Percentiles rank a stretch among this genome's conserved stretches.
Evolutionary conservation across 2,113 vertebrate species (phyloP).

Genomic region (Acanthochromis polyacanthus): DNA sequence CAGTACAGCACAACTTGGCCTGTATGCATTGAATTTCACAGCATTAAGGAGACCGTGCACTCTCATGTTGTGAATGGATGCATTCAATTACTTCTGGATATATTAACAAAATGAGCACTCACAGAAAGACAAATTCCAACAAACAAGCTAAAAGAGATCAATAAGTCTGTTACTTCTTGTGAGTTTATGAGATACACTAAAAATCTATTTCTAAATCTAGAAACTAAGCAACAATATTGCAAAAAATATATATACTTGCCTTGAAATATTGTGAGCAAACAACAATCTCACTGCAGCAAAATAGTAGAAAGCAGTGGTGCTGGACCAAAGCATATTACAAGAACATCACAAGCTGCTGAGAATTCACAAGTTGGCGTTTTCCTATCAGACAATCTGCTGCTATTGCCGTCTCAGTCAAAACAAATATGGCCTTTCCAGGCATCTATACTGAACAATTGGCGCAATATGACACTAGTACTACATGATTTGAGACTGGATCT

Average conservation of each 20-base stretch:
- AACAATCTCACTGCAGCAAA: slow-evolving; percentile 50
- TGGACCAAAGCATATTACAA: slow-evolving; percentile 51
- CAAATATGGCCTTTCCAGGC: slow-evolving; percentile 16
- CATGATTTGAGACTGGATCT: not conserved
- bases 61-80: slow-evolving; percentile 34
- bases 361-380: slow-evolving; percentile 68
- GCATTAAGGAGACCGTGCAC: slow-evolving; percentile 27
- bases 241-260: slow-evolving; percentile 24
- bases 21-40: slow-evolving; percentile 45
- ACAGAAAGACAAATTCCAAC: slow-evolving; percentile 30
- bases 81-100: slow-evolving; percentile 40
- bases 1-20: slow-evolving; percentile 34
- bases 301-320: slow-evolving; percentile 42
- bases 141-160: slow-evolving; percentile 26
- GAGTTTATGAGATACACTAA: slow-evolving; percentile 25
- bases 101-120: slow-evolving; percentile 24
- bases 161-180: not conserved
- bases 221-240: slow-evolving; percentile 4
- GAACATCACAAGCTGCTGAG: slow-evolving; percentile 53
- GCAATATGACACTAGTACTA: not conserved
- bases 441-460: slow-evolving; percentile 4
- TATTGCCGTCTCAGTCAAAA: slow-evolving; percentile 42
- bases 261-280: slow-evolving; percentile 47
- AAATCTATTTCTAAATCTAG: slow-evolving; percentile 8
- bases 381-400: slow-evolving; percentile 61